Evolutionary conservation across 2,113 vertebrate species (phyloP).

Genomic region (Benitochromis conjunctus): DNA sequence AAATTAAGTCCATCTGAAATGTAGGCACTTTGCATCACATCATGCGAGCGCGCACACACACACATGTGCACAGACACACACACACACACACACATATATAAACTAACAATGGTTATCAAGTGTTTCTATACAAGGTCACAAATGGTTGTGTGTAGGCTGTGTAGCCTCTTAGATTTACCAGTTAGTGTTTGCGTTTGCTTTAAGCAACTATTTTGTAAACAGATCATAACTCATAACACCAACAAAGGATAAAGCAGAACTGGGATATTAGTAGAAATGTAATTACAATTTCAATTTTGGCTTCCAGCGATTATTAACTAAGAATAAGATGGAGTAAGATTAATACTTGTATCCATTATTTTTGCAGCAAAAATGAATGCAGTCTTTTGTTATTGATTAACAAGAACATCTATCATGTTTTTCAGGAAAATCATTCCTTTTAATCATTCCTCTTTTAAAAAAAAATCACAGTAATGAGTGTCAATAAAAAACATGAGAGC

Average conservation of each 20-base stretch:
- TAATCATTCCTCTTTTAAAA: no score
- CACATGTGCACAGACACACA: no score
- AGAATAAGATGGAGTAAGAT: not conserved
- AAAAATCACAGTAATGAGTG: not conserved
- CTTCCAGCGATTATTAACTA: not conserved
- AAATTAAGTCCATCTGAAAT: not conserved
- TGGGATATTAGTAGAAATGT: not conserved
- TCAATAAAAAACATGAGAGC: not conserved
- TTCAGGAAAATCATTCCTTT: no score
- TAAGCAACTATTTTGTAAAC: not conserved
- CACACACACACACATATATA: not conserved
- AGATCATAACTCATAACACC: accelerated
- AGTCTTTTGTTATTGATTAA: not conserved
- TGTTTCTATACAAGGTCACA: not conserved
- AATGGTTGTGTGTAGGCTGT: not conserved
- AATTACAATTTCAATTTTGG: not conserved
- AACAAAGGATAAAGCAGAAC: not conserved
- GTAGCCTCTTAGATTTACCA: not conserved
- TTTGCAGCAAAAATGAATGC: not conserved
- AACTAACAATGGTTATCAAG: not conserved
- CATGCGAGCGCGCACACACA: not conserved
- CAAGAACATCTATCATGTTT: not conserved
- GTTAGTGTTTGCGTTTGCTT: not conserved
- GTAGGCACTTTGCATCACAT: accelerated
- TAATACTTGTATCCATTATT: not conserved